Evolutionary conservation across 2,113 vertebrate species (phyloP).

Genomic region (Felis catus): DNA sequence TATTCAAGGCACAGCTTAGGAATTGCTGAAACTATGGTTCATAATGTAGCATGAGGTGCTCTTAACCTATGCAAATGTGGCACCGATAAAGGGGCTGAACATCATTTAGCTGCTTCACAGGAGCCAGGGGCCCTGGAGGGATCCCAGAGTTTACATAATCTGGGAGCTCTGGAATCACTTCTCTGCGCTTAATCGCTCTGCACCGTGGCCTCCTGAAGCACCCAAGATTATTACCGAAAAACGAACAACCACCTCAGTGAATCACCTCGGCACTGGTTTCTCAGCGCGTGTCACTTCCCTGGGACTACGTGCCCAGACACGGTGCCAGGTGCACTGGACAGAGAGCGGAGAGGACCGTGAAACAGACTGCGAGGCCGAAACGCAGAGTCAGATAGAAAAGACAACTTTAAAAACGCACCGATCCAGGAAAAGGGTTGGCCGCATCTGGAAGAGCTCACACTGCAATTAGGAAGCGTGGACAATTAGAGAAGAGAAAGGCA

Average conservation of each 20-base stretch:
- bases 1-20: background rate
- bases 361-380: background rate
- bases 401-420: background rate
- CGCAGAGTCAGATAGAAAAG: background rate
- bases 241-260: rapidly evolving
- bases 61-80: background rate
- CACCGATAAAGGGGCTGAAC: background rate
- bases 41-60: rapidly evolving
- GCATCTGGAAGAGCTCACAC: background rate
- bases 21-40: background rate
- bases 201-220: rapidly evolving
- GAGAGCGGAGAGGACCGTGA: background rate
- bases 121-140: rapidly evolving
- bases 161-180: background rate
- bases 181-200: rapidly evolving
- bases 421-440: background rate
- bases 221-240: rapidly evolving
- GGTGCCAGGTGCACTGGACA: background rate
- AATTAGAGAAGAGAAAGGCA: background rate
- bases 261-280: background rate
- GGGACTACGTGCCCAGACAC: background rate
- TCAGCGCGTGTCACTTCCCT: background rate
- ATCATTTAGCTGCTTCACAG: rapidly evolving
- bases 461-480: background rate
- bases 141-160: rapidly evolving